Conservation (phyloP, 2,113 vertebrate genomes). For the Ophiodon elongatus region DNA sequence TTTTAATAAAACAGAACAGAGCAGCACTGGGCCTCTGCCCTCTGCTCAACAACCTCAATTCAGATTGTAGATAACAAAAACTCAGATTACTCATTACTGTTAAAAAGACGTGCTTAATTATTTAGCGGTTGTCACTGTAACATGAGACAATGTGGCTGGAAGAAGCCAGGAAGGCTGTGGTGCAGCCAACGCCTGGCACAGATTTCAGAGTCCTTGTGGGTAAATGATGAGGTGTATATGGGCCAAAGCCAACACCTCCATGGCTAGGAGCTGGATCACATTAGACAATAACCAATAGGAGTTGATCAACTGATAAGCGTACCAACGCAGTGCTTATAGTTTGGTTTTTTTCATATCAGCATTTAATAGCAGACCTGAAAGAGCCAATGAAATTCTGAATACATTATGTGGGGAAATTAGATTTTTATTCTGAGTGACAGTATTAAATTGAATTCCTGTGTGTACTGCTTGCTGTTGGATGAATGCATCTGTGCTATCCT, state of each 20-base stretch:
- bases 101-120: conserved; percentile 55
- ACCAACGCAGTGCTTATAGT: background rate
- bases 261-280: conserved; percentile 1
- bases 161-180: conserved; percentile 17
- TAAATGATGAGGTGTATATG: conserved; percentile 28
- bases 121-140: conserved; percentile 58
- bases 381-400: conserved; percentile 21
- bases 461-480: conserved; percentile 12
- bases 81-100: conserved; percentile 59
- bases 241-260: conserved; percentile 30
- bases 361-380: conserved; percentile 23
- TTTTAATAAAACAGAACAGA: conserved; percentile 27
- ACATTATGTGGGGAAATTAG: conserved; percentile 33
- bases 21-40: background rate
- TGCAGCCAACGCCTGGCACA: conserved; percentile 50
- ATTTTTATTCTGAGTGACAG: conserved; percentile 34
- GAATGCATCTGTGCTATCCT: conserved; percentile 22
- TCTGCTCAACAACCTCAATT: conserved; percentile 1
- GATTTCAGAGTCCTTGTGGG: conserved; percentile 54
- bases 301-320: background rate
- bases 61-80: conserved; percentile 48
- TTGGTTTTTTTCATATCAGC: conserved; percentile 3
- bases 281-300: conserved; percentile 25
- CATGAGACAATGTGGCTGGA: conserved; percentile 44
- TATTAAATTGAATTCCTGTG: conserved; percentile 36